Evolutionary conservation across 1,140 invertebrate genomes (phyloP).

Genomic region (Drosophila azteca): DNA sequence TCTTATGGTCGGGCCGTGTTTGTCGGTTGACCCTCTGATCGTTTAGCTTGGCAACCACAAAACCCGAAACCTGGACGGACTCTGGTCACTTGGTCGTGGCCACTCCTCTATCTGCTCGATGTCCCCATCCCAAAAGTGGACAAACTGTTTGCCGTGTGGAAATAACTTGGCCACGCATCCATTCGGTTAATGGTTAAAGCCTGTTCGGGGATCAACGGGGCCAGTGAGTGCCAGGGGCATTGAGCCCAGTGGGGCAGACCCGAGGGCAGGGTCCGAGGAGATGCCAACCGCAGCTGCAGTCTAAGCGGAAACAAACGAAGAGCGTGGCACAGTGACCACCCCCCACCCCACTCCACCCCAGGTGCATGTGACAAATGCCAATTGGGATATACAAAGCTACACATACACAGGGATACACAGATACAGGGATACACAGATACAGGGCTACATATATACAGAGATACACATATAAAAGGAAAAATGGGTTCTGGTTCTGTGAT

Average conservation of each 20-base stretch:
- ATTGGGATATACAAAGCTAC: not conserved
- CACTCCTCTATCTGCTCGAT: not conserved
- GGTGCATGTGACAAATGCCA: slow-evolving; percentile 32
- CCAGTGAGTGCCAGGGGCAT: too few species aligned
- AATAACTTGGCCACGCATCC: slow-evolving; percentile 47
- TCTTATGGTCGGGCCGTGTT: too few species aligned
- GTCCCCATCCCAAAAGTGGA: too few species aligned
- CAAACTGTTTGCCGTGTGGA: slow-evolving; percentile 23
- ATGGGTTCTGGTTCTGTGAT: too few species aligned
- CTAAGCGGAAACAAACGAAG: slow-evolving; percentile 25
- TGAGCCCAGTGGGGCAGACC: too few species aligned
- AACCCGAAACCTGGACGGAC: too few species aligned
- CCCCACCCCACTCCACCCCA: too few species aligned
- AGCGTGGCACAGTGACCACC: too few species aligned
- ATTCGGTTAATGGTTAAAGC: slow-evolving; percentile 51
- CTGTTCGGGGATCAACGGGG: not conserved
- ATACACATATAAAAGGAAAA: too few species aligned
- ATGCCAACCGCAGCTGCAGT: slow-evolving; percentile 38
- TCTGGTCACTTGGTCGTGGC: too few species aligned
- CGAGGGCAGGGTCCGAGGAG: not conserved
- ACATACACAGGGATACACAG: too few species aligned
- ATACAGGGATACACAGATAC: not conserved
- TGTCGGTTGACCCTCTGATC: not conserved
- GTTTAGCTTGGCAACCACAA: slow-evolving; percentile 13
- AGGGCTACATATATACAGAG: too few species aligned